Evolutionary conservation across 64 coral and sea anemone genomes (phyloP).

Genomic region (Anthopleura sola): DNA sequence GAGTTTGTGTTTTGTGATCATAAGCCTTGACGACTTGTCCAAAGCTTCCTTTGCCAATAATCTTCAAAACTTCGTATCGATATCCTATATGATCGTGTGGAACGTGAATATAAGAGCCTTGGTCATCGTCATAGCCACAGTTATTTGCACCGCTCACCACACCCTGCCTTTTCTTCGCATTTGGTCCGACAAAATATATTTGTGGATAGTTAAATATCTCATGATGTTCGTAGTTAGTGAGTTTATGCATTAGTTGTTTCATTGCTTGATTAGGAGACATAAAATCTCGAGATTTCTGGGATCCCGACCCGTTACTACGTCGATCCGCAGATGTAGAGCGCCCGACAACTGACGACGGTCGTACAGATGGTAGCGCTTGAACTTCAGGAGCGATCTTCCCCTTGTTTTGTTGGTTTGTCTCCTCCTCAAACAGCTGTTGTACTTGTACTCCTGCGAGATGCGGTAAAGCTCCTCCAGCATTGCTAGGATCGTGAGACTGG

Average conservation of each 20-base stretch:
- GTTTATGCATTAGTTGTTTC: constrained; percentile 96
- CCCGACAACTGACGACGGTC: constrained; percentile 37
- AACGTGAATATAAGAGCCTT: constrained; percentile 99
- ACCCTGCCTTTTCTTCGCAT: constrained; percentile 99
- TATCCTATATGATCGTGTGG: constrained; percentile 98
- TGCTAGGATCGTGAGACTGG: constrained; percentile 32
- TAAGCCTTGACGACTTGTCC: constrained; percentile 98
- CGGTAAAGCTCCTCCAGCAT: constrained; percentile 56
- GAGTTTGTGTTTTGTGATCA: constrained; percentile 96
- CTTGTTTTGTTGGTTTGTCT: constrained; percentile 88
- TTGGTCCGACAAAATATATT: constrained; percentile 95
- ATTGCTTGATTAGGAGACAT: constrained; percentile 89
- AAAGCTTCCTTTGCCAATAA: constrained; percentile 98
- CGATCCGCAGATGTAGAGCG: constrained; percentile 58
- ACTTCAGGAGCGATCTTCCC: constrained; percentile 73
- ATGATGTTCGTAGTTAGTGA: constrained; percentile 95
- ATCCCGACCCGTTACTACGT: constrained; percentile 62
- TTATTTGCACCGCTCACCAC: constrained; percentile 98
- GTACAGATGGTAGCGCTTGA: constrained; percentile 81
- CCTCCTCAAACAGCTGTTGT: constrained; percentile 98
- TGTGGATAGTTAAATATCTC: constrained; percentile 99
- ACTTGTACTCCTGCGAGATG: constrained; percentile 81
- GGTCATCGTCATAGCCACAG: constrained; percentile 97
- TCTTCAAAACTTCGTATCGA: constrained; percentile 96
- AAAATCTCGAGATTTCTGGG: constrained; percentile 73